A percentile compares a stretch with the other conserved stretches of the same genome.
phyloP scores from a whole-genome alignment of 2,888 invertebrate genomes.

The Pyrocoelia pectoralis region DNA sequence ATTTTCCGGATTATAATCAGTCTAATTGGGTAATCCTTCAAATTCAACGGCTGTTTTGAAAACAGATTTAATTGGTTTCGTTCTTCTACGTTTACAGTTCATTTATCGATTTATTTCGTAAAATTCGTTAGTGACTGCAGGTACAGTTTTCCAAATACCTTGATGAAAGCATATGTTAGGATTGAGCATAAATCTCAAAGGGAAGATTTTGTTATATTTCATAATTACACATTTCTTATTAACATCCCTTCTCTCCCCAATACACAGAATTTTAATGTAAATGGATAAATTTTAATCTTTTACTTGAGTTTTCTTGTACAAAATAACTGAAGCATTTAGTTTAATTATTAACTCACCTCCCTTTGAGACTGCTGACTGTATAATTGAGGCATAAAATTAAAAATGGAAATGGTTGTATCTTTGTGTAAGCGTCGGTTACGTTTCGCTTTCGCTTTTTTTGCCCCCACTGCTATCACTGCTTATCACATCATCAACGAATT shows the following conservation, averaged over 20 bases:
- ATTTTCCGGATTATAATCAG: no score
- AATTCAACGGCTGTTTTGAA: no score
- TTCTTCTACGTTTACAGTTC: no score
- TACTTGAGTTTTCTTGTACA: conserved; percentile 4
- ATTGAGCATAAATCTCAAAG: background rate
- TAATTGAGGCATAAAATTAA: conserved; percentile 17
- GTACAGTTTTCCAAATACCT: no score
- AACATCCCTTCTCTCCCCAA: background rate
- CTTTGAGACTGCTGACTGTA: conserved; percentile 16
- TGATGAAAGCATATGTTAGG: no score
- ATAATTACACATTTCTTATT: background rate
- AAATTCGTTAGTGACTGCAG: no score
- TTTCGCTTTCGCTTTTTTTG: background rate
- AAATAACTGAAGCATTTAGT: conserved; percentile 3
- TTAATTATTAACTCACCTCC: conserved; percentile 14
- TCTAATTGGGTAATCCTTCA: no score
- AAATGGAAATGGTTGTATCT: conserved; percentile 14
- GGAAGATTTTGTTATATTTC: background rate
- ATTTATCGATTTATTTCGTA: no score
- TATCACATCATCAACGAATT: background rate
- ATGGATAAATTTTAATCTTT: conserved; percentile 10
- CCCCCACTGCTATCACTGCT: background rate
- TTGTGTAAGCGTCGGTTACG: conserved; percentile 5
- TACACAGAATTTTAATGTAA: background rate
- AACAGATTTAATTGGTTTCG: no score